Evolutionary conservation across 2,797 vertebrate genomes (phyloP), one percentile per base, ranked within the genome.

Genomic region (Epinephelus malabaricus): DNA sequence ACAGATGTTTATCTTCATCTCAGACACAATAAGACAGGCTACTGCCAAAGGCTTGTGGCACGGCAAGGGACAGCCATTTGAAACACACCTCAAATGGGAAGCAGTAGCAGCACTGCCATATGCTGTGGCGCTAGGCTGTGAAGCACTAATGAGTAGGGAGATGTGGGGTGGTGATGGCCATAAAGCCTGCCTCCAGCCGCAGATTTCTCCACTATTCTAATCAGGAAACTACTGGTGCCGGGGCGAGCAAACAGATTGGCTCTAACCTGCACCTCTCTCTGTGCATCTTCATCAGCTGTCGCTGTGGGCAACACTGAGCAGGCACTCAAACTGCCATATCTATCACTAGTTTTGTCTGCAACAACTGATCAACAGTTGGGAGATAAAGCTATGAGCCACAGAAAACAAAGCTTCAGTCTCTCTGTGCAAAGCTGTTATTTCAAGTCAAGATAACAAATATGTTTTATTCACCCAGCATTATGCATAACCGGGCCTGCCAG

Each of bases 81-180:
- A 86, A 93, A 89, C 82, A 83, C 78, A 90, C 88, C 90, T 92
- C 82, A 77, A 87, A 88, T 85, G 88, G 90, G 82, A 93, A 86
- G 83, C 91, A 60, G 88, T 78, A 87, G 85, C 86, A 79, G 54
- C 79, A 53, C 54, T 80, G 87, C 92, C 94, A 94, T 94, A 95
- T 94, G 94, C 90, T 84, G 81, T 69, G 83, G 88, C 19, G 15
- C 85, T 78, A 77, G 85, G 88, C 80, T 79, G 87, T 86, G 89
- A 91, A 88, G 88, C 80, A 79, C 90, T 95, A 95, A 95, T 89
- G 94, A 93, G 92, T 62, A 71, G 76, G 83, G 81, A 89, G 83
- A 87, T 87, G 87, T 78, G 81, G 79, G 72, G 88, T 79, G 86
- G 76, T 72, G 81, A 85, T 83, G 89, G 91, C 88, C 86, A 92